These are phyloP conservation scores for Hemaris fuciformis DNA, from an alignment of 2,888 invertebrate genomes.

Conservation along the genomic window DNA sequence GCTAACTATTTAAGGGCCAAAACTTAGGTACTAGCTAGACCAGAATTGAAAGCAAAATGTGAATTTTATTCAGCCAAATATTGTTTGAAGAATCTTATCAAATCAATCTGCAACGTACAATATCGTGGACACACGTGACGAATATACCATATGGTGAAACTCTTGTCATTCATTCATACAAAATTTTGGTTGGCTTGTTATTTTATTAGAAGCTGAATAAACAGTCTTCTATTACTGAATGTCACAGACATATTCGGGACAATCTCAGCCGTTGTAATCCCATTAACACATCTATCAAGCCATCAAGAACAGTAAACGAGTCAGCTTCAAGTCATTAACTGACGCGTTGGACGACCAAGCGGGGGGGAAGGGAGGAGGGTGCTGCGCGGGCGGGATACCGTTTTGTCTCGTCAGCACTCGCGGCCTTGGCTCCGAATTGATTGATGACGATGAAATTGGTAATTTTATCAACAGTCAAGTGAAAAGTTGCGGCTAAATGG, in stretches of 20 bases:
- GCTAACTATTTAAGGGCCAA: too few species aligned
- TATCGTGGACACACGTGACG: too few species aligned
- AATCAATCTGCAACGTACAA: too few species aligned
- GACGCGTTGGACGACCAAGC: slow-evolving; percentile 20
- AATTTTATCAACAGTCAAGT: slow-evolving; percentile 39
- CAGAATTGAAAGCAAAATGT: too few species aligned
- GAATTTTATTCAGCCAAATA: too few species aligned
- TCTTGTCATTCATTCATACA: too few species aligned
- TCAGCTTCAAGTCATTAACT: slow-evolving; percentile 38
- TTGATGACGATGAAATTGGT: slow-evolving; percentile 26
- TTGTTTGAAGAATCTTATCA: too few species aligned
- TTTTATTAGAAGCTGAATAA: too few species aligned
- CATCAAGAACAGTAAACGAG: slow-evolving; percentile 5
- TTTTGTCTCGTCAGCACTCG: slow-evolving; percentile 46
- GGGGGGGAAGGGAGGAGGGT: slow-evolving; percentile 33
- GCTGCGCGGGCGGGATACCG: slow-evolving; percentile 16
- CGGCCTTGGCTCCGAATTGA: slow-evolving; percentile 46
- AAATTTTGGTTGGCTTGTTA: too few species aligned
- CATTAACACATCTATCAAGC: slow-evolving; percentile 5
- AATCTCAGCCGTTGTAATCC: background rate
- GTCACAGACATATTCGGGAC: background rate
- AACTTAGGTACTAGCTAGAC: too few species aligned
- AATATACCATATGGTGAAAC: too few species aligned
- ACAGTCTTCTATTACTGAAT: background rate
- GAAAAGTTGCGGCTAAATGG: slow-evolving; percentile 29